A percentile compares a stretch with the other conserved stretches of the same genome.
These are phyloP conservation scores for Linurgus olivaceus DNA, from an alignment of 2,797 vertebrate species.

Conservation along the genomic window DNA sequence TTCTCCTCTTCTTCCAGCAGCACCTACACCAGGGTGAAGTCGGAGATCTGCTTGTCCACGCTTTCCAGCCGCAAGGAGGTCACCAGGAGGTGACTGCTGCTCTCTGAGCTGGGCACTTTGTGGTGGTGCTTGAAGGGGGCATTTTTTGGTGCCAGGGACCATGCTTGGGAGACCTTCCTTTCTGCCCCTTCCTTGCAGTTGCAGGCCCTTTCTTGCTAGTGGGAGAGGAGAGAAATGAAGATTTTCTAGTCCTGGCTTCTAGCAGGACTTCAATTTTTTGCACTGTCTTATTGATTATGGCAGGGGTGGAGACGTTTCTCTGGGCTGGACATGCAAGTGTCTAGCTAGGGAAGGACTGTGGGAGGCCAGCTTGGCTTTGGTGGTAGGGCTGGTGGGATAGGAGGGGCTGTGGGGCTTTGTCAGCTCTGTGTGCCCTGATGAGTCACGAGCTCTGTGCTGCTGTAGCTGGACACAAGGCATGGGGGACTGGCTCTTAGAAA, in stretches of 20 bases:
- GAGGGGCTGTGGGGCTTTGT: not conserved
- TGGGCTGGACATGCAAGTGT: not conserved
- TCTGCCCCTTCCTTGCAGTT: not conserved
- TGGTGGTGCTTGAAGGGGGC: not conserved
- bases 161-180: not conserved
- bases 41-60: slow-evolving; percentile 54
- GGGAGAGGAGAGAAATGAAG: not conserved
- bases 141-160: not conserved
- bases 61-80: slow-evolving; percentile 7
- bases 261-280: not conserved
- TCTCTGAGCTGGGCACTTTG: not conserved
- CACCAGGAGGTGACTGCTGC: slow-evolving; percentile 53
- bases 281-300: not conserved
- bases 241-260: not conserved
- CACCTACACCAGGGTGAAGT: slow-evolving; percentile 70
- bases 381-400: not conserved
- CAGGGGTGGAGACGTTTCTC: not conserved
- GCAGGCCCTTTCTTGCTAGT: rapidly evolving
- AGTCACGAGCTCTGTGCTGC: not conserved
- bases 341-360: not conserved
- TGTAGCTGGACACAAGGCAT: not conserved
- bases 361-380: not conserved
- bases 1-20: slow-evolving; percentile 76
- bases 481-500: not conserved
- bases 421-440: not conserved